These are phyloP conservation scores for Ptiloglossa arizonensis DNA, from an alignment of 1,140 invertebrate genomes.

Conservation along the genomic window DNA sequence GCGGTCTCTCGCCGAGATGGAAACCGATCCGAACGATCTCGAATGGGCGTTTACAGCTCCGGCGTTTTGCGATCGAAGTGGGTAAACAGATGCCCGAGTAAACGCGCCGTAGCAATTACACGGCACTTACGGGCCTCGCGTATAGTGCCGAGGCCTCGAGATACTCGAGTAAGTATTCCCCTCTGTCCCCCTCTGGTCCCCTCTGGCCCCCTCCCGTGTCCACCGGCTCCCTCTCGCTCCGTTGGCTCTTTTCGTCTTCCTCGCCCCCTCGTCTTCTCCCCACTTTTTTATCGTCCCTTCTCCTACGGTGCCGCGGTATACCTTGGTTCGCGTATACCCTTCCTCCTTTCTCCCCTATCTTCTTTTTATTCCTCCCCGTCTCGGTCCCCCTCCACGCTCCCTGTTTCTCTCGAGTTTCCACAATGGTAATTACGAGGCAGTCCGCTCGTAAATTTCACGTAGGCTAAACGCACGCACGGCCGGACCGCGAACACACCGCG, in stretches of 20 bases:
- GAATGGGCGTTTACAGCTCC: slow-evolving; percentile 57
- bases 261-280: background rate
- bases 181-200: background rate
- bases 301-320: background rate
- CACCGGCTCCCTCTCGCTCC: background rate
- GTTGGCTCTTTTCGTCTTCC: background rate
- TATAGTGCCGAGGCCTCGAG: slow-evolving; percentile 21
- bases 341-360: background rate
- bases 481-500: slow-evolving; percentile 42
- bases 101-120: slow-evolving; percentile 70
- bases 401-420: slow-evolving; percentile 56
- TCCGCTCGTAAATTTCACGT: slow-evolving; percentile 69
- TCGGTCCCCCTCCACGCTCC: background rate
- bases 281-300: slow-evolving; percentile 13
- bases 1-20: slow-evolving; percentile 47
- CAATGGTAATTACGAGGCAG: slow-evolving; percentile 74
- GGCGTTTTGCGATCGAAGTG: slow-evolving; percentile 66
- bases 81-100: slow-evolving; percentile 72
- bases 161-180: slow-evolving; percentile 22
- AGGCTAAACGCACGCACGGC: slow-evolving; percentile 46
- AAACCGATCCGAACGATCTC: slow-evolving; percentile 57
- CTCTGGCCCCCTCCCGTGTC: background rate
- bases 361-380: background rate
- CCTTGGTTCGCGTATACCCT: slow-evolving; percentile 9
- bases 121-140: slow-evolving; percentile 62